Base-by-base conservation (phyloP, 2,797 vertebrate species). In the Falco peregrinus region DNA sequence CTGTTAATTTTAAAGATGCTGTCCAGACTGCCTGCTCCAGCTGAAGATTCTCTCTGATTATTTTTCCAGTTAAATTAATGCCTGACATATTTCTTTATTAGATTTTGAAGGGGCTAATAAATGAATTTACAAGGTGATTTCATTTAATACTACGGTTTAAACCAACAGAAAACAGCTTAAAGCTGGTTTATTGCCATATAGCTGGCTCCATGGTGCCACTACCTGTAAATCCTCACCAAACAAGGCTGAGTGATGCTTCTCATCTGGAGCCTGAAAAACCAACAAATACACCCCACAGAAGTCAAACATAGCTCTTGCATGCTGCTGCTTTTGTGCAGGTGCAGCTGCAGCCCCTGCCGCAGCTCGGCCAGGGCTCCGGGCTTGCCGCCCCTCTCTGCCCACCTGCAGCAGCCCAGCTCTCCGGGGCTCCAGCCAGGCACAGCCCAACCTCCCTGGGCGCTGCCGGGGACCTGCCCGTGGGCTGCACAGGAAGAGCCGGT, bases 51-150 rank as follows among this genome's bases (percentile, higher is more conserved):
- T 53, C 60, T 51, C 60, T 92, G 84, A 79, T 95, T 92, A 73
- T 79, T 75, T 89, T 82, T 39, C 51, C 84, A 79, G 63, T 47
- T 87, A 90, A 89, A 95, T 92, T 84, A 93, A 89, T 73, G 51
- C 33, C 51, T 59, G 59, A 43, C 19, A 70, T 79, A 54, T 73
- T 92, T 87, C 87, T 70, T 89, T 90, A 54, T 89, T 90, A 93
- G 76, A 79, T 82, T 94, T 84, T 93, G 59, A 87, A 90, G 37
- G 25, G 65, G 28, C 29, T 82, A 89, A 84, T 79, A 95, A 90
- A 84, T 71, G 2, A 87, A 82, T 79, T 90, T 95, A 65, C 29
- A 37, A 79, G 70, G 50, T 0, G 0, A 84, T 89, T 93, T 90
- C 16, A 84, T 89, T 93, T 75, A 68, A 61, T 61, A 22, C 33